phyloP scores from a whole-genome alignment of 2,113 vertebrate species.

The Crocuta crocuta region DNA sequence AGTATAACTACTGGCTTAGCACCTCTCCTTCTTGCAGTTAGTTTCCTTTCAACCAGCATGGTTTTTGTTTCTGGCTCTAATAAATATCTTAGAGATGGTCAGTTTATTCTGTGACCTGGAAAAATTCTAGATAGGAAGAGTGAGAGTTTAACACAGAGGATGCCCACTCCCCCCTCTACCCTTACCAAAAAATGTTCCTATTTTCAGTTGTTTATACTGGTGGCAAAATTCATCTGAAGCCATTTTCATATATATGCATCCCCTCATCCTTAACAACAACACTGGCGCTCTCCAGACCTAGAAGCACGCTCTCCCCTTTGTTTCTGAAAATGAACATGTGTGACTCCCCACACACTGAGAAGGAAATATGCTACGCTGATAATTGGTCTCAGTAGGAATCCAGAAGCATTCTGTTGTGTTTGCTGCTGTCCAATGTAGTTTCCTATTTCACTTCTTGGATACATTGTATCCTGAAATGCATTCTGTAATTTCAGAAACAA shows the following conservation, averaged over 20 bases:
- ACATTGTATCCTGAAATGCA: conserved; percentile 17
- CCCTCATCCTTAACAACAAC: background rate
- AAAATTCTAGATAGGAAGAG: conserved; percentile 40
- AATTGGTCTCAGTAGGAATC: conserved; percentile 70
- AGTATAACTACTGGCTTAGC: background rate
- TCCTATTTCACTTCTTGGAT: conserved; percentile 51
- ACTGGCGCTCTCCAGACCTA: background rate
- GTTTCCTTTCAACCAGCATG: background rate
- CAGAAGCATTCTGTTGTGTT: conserved; percentile 52
- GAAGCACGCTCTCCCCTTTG: background rate
- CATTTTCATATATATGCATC: background rate
- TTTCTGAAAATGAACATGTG: conserved; percentile 57
- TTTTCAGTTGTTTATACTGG: background rate
- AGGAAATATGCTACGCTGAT: conserved; percentile 44
- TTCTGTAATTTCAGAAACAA: conserved; percentile 33
- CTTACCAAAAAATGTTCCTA: background rate
- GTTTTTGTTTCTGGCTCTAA: conserved; percentile 32
- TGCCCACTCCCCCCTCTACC: too few species aligned
- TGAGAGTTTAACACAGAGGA: conserved; percentile 10
- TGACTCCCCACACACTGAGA: conserved; percentile 57
- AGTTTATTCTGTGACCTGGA: conserved; percentile 58
- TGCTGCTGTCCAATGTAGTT: conserved; percentile 20
- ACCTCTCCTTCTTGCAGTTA: background rate
- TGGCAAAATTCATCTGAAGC: background rate
- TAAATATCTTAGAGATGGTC: background rate